Percentiles rank a stretch among this genome's conserved stretches.
phyloP scores from a whole-genome alignment of 2,113 vertebrate genomes.

The Sylvia atricapilla region DNA sequence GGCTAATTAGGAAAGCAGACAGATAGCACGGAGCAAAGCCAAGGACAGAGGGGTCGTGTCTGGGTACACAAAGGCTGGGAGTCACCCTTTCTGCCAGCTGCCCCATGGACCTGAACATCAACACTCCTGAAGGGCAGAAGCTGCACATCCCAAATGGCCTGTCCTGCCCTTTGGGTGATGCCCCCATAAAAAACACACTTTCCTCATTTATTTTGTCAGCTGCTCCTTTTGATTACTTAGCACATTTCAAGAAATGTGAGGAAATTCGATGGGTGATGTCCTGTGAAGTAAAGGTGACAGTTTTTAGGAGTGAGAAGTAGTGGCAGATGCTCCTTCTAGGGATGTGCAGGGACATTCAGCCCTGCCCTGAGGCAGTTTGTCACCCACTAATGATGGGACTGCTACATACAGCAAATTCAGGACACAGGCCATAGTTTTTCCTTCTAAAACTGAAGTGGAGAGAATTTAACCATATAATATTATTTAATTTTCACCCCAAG shows the following conservation, averaged over 20 bases:
- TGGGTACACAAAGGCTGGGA: rapidly evolving
- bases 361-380: neutral
- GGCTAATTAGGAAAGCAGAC: constrained; percentile 50
- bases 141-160: neutral
- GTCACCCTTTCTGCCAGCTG: neutral
- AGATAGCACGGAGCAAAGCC: neutral
- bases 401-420: neutral
- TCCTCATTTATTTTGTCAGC: constrained; percentile 59
- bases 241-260: neutral
- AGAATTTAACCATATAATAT: neutral
- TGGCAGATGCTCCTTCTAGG: neutral
- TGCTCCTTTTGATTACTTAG: constrained; percentile 52
- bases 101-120: neutral
- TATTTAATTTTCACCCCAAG: neutral
- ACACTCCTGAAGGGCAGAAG: neutral
- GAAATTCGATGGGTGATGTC: neutral
- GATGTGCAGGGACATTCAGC: neutral
- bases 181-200: neutral
- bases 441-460: neutral
- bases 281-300: neutral
- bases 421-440: neutral
- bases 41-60: neutral
- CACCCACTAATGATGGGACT: neutral
- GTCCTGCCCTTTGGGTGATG: neutral
- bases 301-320: neutral